Evolutionary conservation across 2,113 vertebrate species (phyloP), one percentile per base, ranked within the genome.

Genomic region (Tinamus guttatus): DNA sequence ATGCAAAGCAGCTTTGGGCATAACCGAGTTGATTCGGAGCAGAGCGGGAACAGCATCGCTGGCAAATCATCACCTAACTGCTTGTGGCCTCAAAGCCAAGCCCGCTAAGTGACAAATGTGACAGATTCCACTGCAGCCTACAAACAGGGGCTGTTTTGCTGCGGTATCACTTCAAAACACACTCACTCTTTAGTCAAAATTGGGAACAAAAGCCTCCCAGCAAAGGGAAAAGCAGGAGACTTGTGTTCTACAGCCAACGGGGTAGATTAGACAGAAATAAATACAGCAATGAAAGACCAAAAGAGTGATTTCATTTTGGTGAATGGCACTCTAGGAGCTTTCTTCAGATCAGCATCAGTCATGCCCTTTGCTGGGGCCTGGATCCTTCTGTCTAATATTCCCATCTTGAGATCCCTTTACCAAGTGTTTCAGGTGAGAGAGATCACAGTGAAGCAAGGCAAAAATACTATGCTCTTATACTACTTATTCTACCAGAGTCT

Each of bases 31-130:
- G 9, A 40, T 36, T 70, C 40, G 13, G 27, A 20, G 9, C n/a
- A 36, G 24, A 47, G 18, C 8, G 1, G 43, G 4, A 2, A 7
- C 78, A 83, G 56, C 27, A 11, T 38, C 40, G 10, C 13, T 24
- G 25, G 38, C 7, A n/a, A 69, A 56, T 18, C 81, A 15, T 5
- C 71, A 52, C 24, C 25, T 21, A 32, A 62, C 65, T 12, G n/a
- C 30, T 22, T 4, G 63, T 68, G 73, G 63, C 63, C 25, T 16
- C 11, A 7, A 58, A 30, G 2, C 65, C 2, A 4, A 3, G 28
- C 76, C 43, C 30, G 30, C 41, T 16, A 30, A 3, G 22, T 21
- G 32, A 71, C 69, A 62, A 58, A 19, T 19, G 51, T 0, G 0
- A 20, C 49, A 38, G 51, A 27, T 70, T 74, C 62, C 47, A 11